A percentile compares a stretch with the other conserved stretches of the same genome.
Evolutionary conservation across 2,113 vertebrate genomes (phyloP).

Genomic region (Poicephalus gulielmi): DNA sequence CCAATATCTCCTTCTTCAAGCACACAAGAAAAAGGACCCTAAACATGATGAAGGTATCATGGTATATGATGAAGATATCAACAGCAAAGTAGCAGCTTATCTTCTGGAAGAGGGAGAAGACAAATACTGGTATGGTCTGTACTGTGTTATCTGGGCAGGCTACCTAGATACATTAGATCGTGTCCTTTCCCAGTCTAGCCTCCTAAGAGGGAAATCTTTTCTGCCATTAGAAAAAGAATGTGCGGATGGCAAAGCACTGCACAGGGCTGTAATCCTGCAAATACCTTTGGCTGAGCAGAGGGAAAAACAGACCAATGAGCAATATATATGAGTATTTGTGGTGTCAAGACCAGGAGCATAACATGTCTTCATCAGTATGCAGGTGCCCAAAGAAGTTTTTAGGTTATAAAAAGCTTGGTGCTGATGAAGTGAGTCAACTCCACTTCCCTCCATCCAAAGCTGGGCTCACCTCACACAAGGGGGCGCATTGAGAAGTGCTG

Average conservation of each 20-base stretch:
- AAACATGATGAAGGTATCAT: not conserved
- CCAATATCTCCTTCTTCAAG: not conserved
- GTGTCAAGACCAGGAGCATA: not conserved
- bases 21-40: not conserved
- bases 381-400: not conserved
- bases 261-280: not conserved
- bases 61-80: not conserved
- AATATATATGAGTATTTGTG: not conserved
- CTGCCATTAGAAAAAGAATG: rapidly evolving
- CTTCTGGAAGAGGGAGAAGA: not conserved
- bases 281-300: not conserved
- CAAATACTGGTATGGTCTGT: not conserved
- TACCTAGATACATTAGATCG: no score
- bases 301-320: not conserved
- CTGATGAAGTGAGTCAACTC: not conserved
- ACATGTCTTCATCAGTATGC: not conserved
- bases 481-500: rapidly evolving
- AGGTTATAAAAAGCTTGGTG: not conserved
- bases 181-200: not conserved
- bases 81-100: not conserved
- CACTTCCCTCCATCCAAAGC: no score
- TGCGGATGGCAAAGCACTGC: not conserved
- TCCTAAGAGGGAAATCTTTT: not conserved
- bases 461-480: rapidly evolving
- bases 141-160: not conserved